Percentiles rank a stretch among this genome's conserved stretches.
Conservation (phyloP, 2,797 vertebrate genomes). For the Platyrinchus mystaceus region DNA sequence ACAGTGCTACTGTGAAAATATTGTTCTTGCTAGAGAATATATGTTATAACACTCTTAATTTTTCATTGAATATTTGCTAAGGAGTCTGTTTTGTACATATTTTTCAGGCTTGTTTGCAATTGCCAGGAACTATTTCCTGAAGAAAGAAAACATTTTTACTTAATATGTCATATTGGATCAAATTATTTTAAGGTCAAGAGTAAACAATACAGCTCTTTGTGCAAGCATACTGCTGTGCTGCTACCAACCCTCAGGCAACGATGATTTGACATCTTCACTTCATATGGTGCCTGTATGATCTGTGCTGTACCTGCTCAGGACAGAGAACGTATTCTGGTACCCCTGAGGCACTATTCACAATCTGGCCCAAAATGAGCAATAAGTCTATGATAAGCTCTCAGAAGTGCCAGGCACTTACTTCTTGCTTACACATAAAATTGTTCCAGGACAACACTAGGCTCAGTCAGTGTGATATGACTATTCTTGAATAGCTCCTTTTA, state of each 20-base stretch:
- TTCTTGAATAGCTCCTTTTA: background rate
- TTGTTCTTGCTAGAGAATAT: background rate
- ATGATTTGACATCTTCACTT: conserved; percentile 41
- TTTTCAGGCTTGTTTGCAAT: conserved; percentile 1
- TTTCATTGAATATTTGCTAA: background rate
- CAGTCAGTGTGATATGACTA: background rate
- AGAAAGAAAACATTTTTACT: conserved; percentile 34
- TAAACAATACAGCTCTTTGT: conserved; percentile 36
- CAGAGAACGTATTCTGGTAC: background rate
- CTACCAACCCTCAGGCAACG: background rate
- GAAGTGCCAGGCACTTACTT: background rate
- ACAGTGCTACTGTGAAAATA: background rate
- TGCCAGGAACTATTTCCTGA: conserved; percentile 24
- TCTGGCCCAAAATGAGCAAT: conserved; percentile 3
- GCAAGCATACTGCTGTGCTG: background rate
- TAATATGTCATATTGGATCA: conserved; percentile 21
- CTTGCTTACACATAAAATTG: background rate
- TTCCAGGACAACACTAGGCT: background rate
- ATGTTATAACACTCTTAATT: background rate
- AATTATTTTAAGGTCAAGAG: conserved; percentile 32
- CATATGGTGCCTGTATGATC: background rate
- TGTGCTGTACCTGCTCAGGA: conserved; percentile 39
- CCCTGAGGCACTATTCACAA: background rate
- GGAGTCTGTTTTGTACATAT: background rate
- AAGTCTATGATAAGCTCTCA: background rate